A percentile compares a stretch with the other conserved stretches of the same genome.
These are phyloP conservation scores for Chaetodon auriga DNA, from an alignment of 2,113 vertebrate species.

Conservation along the genomic window DNA sequence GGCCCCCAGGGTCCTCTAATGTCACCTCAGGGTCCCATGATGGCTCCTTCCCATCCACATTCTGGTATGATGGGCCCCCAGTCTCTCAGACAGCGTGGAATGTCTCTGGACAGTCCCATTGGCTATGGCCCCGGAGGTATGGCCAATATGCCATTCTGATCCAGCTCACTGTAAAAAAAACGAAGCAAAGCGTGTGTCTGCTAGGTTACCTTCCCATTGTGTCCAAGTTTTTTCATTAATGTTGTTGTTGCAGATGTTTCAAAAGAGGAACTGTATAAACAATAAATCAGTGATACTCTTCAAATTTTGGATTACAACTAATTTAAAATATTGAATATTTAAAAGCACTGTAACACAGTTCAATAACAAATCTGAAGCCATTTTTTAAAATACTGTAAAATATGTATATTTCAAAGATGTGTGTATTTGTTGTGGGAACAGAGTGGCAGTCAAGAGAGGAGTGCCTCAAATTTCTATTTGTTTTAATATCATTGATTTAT, in stretches of 20 bases:
- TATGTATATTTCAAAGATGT: slow-evolving; percentile 84
- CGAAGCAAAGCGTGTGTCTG: slow-evolving; percentile 48
- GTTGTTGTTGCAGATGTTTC: slow-evolving; percentile 72
- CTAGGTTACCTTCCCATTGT: slow-evolving; percentile 63
- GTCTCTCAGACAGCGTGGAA: slow-evolving; percentile 93
- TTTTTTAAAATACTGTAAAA: slow-evolving; percentile 86
- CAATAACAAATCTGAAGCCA: slow-evolving; percentile 82
- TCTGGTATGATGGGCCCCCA: slow-evolving; percentile 94
- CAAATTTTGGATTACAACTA: slow-evolving; percentile 67
- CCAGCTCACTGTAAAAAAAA: slow-evolving; percentile 56
- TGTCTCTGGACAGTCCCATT: slow-evolving; percentile 94
- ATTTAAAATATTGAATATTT: slow-evolving; percentile 63
- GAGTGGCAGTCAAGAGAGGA: slow-evolving; percentile 71
- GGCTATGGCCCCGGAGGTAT: slow-evolving; percentile 92
- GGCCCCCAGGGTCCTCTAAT: slow-evolving; percentile 91
- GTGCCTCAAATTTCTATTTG: slow-evolving; percentile 83
- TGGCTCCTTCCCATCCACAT: slow-evolving; percentile 91
- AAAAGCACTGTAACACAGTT: slow-evolving; percentile 74
- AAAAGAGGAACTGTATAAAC: slow-evolving; percentile 55
- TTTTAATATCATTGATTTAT: slow-evolving; percentile 82
- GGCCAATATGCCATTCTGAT: slow-evolving; percentile 94
- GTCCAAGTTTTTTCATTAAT: slow-evolving; percentile 73
- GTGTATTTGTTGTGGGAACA: slow-evolving; percentile 80
- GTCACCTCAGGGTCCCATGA: slow-evolving; percentile 93
- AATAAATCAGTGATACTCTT: slow-evolving; percentile 59